phyloP scores from a whole-genome alignment of 2,888 invertebrate genomes.

The Brassicogethes aeneus region DNA sequence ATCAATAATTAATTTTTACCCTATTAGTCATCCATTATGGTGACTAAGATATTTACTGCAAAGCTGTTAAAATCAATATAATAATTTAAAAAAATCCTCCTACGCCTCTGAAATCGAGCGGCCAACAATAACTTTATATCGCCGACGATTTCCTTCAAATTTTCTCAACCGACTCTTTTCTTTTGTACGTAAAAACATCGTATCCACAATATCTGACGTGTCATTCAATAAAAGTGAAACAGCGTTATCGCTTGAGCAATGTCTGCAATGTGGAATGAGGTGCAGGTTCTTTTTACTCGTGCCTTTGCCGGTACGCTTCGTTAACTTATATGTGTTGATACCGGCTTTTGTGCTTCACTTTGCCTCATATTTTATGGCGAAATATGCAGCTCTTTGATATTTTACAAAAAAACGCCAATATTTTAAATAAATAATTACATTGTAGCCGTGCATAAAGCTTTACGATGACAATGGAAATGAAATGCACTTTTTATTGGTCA shows the following conservation, averaged over 20 bases:
- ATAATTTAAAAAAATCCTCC: not conserved
- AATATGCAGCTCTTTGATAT: slow-evolving; percentile 6
- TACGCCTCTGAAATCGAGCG: not conserved
- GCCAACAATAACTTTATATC: not conserved
- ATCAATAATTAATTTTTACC: too few relatives aligned
- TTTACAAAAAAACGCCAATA: not conserved
- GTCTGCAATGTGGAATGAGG: slow-evolving; percentile 24
- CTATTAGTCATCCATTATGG: too few relatives aligned
- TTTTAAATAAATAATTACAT: not conserved
- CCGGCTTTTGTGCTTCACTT: slow-evolving; percentile 24
- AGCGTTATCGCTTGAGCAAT: slow-evolving; percentile 20
- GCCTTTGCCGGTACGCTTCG: slow-evolving; percentile 16
- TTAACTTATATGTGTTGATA: slow-evolving; percentile 17
- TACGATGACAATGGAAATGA: too few relatives aligned
- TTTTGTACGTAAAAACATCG: too few relatives aligned
- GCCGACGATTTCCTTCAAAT: not conserved
- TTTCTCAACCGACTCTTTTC: not conserved
- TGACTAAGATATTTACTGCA: too few relatives aligned
- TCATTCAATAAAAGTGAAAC: not conserved
- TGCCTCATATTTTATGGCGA: slow-evolving; percentile 21
- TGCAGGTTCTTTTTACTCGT: slow-evolving; percentile 11
- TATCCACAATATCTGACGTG: not conserved
- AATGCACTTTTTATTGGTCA: not conserved
- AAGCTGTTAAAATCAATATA: too few relatives aligned
- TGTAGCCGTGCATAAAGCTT: not conserved